Evolutionary conservation across 1,140 invertebrate genomes (phyloP).

Genomic region (Gryllus bimaculatus): DNA sequence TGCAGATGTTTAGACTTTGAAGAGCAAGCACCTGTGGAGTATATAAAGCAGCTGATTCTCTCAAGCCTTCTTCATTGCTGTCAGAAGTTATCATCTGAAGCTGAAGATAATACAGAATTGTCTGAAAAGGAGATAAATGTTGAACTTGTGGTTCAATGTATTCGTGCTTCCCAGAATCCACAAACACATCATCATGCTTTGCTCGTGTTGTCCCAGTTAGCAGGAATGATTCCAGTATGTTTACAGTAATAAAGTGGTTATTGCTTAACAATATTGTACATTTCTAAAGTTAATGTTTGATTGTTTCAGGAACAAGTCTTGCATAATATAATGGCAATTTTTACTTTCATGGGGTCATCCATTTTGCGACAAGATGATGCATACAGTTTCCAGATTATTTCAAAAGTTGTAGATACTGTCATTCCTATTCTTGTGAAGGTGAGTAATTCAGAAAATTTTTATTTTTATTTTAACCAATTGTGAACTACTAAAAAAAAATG

Average conservation of each 20-base stretch:
- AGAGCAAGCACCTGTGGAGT: conserved; percentile 75
- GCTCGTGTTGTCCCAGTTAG: conserved; percentile 65
- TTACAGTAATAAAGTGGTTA: background rate
- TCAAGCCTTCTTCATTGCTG: conserved; percentile 66
- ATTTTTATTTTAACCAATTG: background rate
- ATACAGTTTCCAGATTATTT: conserved; percentile 88
- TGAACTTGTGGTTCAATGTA: conserved; percentile 75
- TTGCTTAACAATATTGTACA: background rate
- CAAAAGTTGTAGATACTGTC: conserved; percentile 80
- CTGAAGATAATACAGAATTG: conserved; percentile 30
- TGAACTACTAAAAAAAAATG: background rate
- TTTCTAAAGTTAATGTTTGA: conserved; percentile 1
- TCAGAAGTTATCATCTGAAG: conserved; percentile 40
- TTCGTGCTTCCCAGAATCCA: conserved; percentile 80
- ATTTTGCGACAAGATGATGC: conserved; percentile 84
- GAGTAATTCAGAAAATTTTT: conserved; percentile 22
- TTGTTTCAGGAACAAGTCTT: conserved; percentile 60
- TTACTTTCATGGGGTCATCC: conserved; percentile 90
- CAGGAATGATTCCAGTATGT: conserved; percentile 53
- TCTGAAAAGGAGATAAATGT: conserved; percentile 59
- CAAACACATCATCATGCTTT: conserved; percentile 90
- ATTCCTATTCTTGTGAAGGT: conserved; percentile 68
- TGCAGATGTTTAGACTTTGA: conserved; percentile 62
- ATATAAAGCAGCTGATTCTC: conserved; percentile 77
- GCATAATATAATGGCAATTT: conserved; percentile 87